Conservation (phyloP, 53 echinoderm and acorn worm genomes). For the Zoroaster sp. region DNA sequence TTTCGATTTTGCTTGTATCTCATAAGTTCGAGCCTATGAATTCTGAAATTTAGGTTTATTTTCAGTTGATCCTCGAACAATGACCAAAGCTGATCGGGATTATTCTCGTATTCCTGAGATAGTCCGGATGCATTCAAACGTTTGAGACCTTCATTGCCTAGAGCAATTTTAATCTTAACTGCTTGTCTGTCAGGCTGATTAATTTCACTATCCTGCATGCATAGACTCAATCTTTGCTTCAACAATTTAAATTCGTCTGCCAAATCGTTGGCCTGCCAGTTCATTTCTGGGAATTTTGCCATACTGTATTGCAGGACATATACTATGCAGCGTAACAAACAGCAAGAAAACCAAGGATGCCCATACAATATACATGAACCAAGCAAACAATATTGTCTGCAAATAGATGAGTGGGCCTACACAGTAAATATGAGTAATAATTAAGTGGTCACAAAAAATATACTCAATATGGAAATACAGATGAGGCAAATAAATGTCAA, state of each 20-base stretch:
- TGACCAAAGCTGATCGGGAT: conserved; percentile 50
- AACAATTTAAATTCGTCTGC: neutral
- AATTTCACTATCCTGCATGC: neutral
- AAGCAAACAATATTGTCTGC: too few species aligned
- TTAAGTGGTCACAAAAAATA: too few species aligned
- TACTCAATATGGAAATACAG: too few species aligned
- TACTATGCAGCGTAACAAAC: too few species aligned
- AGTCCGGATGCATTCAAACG: conserved; percentile 61
- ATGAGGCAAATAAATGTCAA: too few species aligned
- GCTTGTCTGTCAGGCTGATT: neutral
- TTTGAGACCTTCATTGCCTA: conserved; percentile 68
- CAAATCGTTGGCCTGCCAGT: neutral
- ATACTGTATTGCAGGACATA: neutral
- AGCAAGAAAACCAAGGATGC: too few species aligned
- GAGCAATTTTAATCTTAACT: conserved; percentile 55
- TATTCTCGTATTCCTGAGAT: conserved; percentile 42
- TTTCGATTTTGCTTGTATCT: conserved; percentile 46
- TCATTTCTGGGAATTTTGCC: neutral
- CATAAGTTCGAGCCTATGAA: conserved; percentile 62
- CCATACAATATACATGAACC: too few species aligned
- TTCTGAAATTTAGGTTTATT: conserved; percentile 63
- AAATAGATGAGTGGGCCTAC: too few species aligned
- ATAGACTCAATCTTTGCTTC: neutral
- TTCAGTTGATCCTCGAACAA: conserved; percentile 61
- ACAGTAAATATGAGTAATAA: too few species aligned